Evolutionary conservation across 2,888 invertebrate genomes (phyloP), one percentile per base, ranked within the genome.

Genomic region (Chymomyza caudatula): DNA sequence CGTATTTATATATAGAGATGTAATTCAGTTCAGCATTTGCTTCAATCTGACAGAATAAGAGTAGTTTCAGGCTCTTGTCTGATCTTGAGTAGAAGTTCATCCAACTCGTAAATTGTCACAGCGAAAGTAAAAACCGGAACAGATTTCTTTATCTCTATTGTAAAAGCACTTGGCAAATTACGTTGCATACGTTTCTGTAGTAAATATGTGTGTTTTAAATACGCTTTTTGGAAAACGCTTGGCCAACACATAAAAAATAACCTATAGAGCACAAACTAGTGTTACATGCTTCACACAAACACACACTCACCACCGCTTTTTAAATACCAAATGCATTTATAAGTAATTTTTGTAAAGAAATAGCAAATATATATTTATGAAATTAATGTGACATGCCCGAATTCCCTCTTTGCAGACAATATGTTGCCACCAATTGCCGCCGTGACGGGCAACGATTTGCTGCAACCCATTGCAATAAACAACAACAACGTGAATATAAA

Each of bases 341-440:
- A 1, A 5, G 3, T 55, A 58, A 23, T 17, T 49, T 22, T 49
- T 58, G 25, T 44, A 3, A 37, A 37, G 11, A 37, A 37, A 1
- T 11, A 3, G 25, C 8, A 37, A 37, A 11, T 37, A 11, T 37
- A 8, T 25, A 17, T 52, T 15, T n/a, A 3, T 15, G n/a, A 49
- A 51, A 66, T 43, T 64, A n/a, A 66, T 44, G n/a, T n/a, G 11
- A 4, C 4, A 37, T 25, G 25, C 25, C 11, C 29, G 0, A 22
- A 42, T 54, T 2, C 43, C 44, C 60, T 71, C 58, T 87, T 92
- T 71, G 82, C 89, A 84, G 91, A 91, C 66, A 91, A 92, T 60
- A 88, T 90, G 69, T 90, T 92, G 67, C 92, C 92, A 76, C 92
- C 93, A 61, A 85, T 87, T 69, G 77, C 83, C 65, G 73, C 78